Evolutionary conservation across 92 coral and sea anemone genomes (phyloP), one percentile per base, ranked within the genome.

Genomic region (Paramuricea clavata): DNA sequence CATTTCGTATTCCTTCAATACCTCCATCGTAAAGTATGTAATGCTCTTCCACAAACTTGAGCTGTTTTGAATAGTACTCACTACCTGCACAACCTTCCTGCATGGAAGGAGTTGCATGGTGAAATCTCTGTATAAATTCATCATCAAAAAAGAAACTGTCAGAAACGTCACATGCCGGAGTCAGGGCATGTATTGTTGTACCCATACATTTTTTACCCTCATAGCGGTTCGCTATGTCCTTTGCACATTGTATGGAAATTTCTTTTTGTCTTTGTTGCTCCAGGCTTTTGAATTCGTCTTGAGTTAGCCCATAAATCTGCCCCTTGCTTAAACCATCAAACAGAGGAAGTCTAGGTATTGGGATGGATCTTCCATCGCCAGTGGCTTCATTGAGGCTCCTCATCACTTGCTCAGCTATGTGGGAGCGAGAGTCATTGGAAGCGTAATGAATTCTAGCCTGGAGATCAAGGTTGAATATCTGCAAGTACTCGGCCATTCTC

Each of bases 361-460:
- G 72, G 35, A 88, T 62, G 21, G 83, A 64, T 26, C 88, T 76
- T 74, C 88, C 92, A 83, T 88, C 88, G 50, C 88, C 92, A 42
- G 84, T 75, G 25, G 85, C 81, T 78, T 89, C 92, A 85, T 89
- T 75, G 21, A 85, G 50, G 42, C 81, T 50, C 22, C 92, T 67
- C 92, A 85, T 89, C 78, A 85, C 92, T 83, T 85, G 81, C 74
- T 89, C 92, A 30, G 89, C 92, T 28, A 81, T 79, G 60, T 85
- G 92, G 33, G 86, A 69, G 34, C 77, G n/a, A 23, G 89, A 89
- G 61, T 85, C 92, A 0, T 67, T 56, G 21, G 81, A 73, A 16
- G 90, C 86, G 54, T 80, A 87, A 28, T 86, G 90, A 25, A 86
- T 62, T 26, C 90, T 26, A 15, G 36, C 83, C 49, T 87, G 91